These are phyloP conservation scores for Hemiprocne comata DNA, from an alignment of 2,113 vertebrate genomes.

Conservation along the genomic window DNA sequence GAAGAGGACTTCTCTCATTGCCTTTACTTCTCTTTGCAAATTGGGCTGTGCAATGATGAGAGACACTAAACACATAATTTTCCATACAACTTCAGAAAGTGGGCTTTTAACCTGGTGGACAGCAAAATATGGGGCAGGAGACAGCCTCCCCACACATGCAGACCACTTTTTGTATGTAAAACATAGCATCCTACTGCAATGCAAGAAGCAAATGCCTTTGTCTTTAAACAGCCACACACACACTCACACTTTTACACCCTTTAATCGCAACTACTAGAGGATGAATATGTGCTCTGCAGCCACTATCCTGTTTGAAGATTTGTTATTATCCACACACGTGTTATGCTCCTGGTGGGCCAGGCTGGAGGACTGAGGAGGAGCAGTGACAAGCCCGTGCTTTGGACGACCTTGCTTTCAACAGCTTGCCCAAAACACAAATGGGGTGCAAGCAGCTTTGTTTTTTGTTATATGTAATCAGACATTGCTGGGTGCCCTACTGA, in stretches of 20 bases:
- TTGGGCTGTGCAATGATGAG: background rate
- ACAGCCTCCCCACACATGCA: fast-evolving
- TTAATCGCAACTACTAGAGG: background rate
- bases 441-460: background rate
- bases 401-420: background rate
- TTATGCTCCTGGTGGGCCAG: background rate
- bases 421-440: background rate
- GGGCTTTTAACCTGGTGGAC: background rate
- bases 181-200: background rate
- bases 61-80: background rate
- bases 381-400: background rate
- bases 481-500: background rate
- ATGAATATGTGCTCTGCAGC: background rate
- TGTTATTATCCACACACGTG: background rate
- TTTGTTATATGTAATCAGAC: background rate
- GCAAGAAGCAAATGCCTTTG: background rate
- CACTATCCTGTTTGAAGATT: background rate
- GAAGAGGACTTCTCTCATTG: background rate
- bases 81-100: background rate
- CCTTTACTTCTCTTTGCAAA: background rate
- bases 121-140: background rate
- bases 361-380: background rate
- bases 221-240: background rate
- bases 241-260: background rate
- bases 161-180: background rate